These are phyloP conservation scores for Nemotelus nigrinus DNA, from an alignment of 2,888 invertebrate genomes.

Conservation along the genomic window DNA sequence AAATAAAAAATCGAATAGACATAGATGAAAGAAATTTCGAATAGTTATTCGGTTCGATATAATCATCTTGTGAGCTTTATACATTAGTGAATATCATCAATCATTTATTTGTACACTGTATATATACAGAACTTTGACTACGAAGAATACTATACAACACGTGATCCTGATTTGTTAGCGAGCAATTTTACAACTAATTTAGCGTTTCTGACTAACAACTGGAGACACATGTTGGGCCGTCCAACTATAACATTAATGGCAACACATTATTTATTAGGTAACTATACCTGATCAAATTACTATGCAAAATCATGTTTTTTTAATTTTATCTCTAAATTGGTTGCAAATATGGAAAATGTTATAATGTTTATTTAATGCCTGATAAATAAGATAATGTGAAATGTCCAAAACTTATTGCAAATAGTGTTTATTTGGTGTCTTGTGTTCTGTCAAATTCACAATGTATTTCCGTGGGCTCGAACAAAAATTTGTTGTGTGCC, in stretches of 20 bases:
- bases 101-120: slow-evolving; percentile 32
- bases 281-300: slow-evolving; percentile 56
- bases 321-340: slow-evolving; percentile 30
- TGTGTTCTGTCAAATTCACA: too few relatives aligned
- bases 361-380: slow-evolving; percentile 1
- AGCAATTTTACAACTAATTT: slow-evolving; percentile 94
- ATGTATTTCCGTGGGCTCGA: too few relatives aligned
- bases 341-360: slow-evolving; percentile 9
- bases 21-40: neutral
- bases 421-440: neutral
- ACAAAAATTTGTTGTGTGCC: slow-evolving; percentile 11
- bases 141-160: slow-evolving; percentile 96
- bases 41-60: neutral
- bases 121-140: slow-evolving; percentile 82
- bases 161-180: slow-evolving; percentile 93
- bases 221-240: slow-evolving; percentile 96
- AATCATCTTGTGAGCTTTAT: too few relatives aligned
- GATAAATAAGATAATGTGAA: neutral
- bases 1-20: neutral
- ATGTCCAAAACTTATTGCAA: slow-evolving; percentile 9
- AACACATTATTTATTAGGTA: slow-evolving; percentile 87
- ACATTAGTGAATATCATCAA: slow-evolving; percentile 14
- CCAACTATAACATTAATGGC: slow-evolving; percentile 92
- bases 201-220: slow-evolving; percentile 94
- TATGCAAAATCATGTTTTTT: neutral